Evolutionary conservation across 2,888 invertebrate species (phyloP).

Genomic region (Scaptomyza tumidula): DNA sequence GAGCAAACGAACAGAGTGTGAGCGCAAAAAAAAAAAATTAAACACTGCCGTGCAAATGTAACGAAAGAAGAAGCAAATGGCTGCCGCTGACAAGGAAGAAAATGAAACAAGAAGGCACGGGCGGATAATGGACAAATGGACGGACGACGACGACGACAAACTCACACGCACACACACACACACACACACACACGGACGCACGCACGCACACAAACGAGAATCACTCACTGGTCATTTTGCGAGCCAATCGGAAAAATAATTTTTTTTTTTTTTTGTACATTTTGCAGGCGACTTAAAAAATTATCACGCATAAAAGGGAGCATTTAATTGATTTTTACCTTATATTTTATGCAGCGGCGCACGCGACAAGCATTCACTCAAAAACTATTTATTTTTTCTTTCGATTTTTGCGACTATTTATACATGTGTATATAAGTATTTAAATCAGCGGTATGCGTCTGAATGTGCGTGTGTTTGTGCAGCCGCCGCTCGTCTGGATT

Average conservation of each 20-base stretch:
- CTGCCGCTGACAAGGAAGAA: constrained; percentile 75
- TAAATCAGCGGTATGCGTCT: constrained; percentile 36
- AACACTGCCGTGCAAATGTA: constrained; percentile 50
- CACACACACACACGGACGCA: not conserved
- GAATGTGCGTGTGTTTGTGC: constrained; percentile 34
- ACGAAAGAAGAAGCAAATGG: constrained; percentile 75
- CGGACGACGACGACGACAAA: constrained; percentile 32
- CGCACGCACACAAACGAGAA: constrained; percentile 13
- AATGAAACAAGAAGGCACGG: constrained; percentile 63
- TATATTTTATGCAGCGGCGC: constrained; percentile 29
- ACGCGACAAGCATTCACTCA: constrained; percentile 25
- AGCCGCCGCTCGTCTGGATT: constrained; percentile 67
- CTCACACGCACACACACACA: constrained; percentile 18
- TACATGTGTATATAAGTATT: constrained; percentile 48
- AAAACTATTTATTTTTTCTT: constrained; percentile 24
- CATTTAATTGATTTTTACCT: constrained; percentile 66
- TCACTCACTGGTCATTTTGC: constrained; percentile 28
- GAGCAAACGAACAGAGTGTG: constrained; percentile 24
- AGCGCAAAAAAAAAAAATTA: constrained; percentile 49
- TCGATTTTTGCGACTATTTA: constrained; percentile 63
- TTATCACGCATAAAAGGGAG: constrained; percentile 34
- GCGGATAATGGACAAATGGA: constrained; percentile 53
- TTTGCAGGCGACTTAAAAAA: constrained; percentile 25
- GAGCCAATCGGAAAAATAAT: constrained; percentile 54
- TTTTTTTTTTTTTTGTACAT: constrained; percentile 13